Percentiles rank a stretch among this genome's conserved stretches.
Evolutionary conservation across 2,888 invertebrate genomes (phyloP).

Genomic region (Agrotis clavis): DNA sequence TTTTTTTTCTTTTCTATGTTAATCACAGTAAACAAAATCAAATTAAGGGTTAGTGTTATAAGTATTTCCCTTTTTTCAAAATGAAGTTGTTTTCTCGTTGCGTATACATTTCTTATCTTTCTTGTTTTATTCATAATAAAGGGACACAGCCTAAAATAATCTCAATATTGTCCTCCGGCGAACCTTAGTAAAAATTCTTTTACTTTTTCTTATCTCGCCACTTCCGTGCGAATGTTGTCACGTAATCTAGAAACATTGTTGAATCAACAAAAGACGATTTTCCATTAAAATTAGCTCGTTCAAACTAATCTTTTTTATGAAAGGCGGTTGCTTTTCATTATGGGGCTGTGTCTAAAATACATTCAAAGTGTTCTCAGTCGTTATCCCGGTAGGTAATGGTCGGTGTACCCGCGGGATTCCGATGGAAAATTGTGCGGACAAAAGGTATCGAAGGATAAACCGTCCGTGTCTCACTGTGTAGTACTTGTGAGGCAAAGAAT

Average conservation of each 20-base stretch:
- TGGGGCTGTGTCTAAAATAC: slow-evolving; percentile 64
- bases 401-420: slow-evolving; percentile 66
- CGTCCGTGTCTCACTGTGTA: slow-evolving; percentile 38
- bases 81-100: background rate
- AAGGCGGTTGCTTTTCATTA: slow-evolving; percentile 70
- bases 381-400: slow-evolving; percentile 71
- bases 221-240: slow-evolving; percentile 38
- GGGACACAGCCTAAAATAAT: slow-evolving; percentile 33
- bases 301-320: slow-evolving; percentile 67
- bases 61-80: background rate
- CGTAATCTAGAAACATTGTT: slow-evolving; percentile 55
- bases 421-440: slow-evolving; percentile 53
- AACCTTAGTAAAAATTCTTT: slow-evolving; percentile 38
- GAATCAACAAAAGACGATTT: slow-evolving; percentile 61
- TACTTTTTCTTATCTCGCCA: slow-evolving; percentile 44
- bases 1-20: too few relatives aligned
- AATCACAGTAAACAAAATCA: too few relatives aligned
- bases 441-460: slow-evolving; percentile 65
- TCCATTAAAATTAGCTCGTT: slow-evolving; percentile 67
- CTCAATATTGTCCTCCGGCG: slow-evolving; percentile 30
- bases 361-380: slow-evolving; percentile 72
- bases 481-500: slow-evolving; percentile 42
- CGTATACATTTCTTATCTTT: slow-evolving; percentile 17
- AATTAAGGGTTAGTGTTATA: too few relatives aligned
- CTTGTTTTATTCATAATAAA: slow-evolving; percentile 32